phyloP scores from a whole-genome alignment of 2,797 vertebrate genomes.

The Anas bernieri region DNA sequence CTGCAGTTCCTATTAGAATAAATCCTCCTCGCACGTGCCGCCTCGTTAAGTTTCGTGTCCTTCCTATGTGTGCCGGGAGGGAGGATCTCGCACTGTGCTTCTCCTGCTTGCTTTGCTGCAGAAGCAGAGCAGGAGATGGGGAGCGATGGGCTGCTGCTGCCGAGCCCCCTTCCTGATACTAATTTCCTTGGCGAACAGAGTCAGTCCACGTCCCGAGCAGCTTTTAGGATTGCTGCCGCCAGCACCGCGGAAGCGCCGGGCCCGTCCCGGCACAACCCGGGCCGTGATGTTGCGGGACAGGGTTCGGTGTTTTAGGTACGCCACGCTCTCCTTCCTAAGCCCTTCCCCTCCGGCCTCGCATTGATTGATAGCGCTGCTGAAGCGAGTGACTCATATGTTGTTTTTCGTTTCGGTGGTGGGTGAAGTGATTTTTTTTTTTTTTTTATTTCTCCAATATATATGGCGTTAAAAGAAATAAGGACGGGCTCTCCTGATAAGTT shows the following conservation, averaged over 20 bases:
- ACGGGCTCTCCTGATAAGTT: constrained; percentile 56
- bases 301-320: background rate
- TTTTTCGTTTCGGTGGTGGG: constrained; percentile 52
- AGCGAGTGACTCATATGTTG: constrained; percentile 35
- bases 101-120: background rate
- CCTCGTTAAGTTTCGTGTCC: accelerated
- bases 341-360: background rate
- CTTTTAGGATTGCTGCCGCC: background rate
- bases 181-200: background rate
- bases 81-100: too few species aligned
- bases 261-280: background rate
- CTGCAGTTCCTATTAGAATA: background rate
- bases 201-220: accelerated
- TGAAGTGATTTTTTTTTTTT: constrained; percentile 39
- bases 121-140: background rate
- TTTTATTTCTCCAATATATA: background rate
- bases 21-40: background rate
- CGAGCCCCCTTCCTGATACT: accelerated
- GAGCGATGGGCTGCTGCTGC: accelerated
- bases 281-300: background rate
- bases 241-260: background rate
- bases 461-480: constrained; percentile 58
- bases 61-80: background rate
- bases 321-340: background rate
- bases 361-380: constrained; percentile 45